phyloP scores from a whole-genome alignment of 2,797 vertebrate genomes.

The Oceanodroma leucorhoa region DNA sequence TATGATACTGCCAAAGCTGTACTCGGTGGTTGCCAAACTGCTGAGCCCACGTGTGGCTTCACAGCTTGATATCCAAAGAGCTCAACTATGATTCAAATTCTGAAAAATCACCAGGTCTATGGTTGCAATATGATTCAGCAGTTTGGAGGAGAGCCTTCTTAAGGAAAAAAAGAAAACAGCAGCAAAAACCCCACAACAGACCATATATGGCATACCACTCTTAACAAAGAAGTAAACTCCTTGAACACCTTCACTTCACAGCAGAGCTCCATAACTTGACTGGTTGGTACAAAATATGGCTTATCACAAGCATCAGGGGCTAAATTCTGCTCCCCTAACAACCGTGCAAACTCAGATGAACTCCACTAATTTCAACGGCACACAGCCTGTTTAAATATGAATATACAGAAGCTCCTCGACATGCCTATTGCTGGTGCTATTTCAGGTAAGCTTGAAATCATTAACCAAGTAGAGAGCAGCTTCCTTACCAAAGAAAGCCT shows the following conservation, averaged over 20 bases:
- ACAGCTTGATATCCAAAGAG: conserved; percentile 10
- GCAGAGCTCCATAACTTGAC: not conserved
- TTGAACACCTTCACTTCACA: not conserved
- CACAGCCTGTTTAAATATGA: not conserved
- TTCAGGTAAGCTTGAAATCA: not conserved
- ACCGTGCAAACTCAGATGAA: not conserved
- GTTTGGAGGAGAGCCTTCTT: conserved; percentile 2
- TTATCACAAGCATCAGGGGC: not conserved
- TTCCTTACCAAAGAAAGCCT: not conserved
- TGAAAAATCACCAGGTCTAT: conserved; percentile 20
- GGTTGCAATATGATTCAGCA: conserved; percentile 53
- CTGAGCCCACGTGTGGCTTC: conserved; percentile 20
- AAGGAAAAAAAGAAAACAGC: not conserved
- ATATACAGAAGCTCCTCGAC: not conserved
- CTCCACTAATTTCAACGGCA: not conserved
- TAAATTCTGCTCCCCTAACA: not conserved
- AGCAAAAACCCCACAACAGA: not conserved
- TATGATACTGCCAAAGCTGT: conserved; percentile 7
- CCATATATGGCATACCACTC: conserved; percentile 27
- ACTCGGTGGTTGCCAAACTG: not conserved
- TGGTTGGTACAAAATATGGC: not conserved
- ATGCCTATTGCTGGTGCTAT: not conserved
- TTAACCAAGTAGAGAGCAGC: not conserved
- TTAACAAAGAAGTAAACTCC: not conserved
- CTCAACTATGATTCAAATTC: conserved; percentile 33